Percentiles rank a stretch among this genome's conserved stretches.
phyloP scores from a whole-genome alignment of 2,888 invertebrate species.

The Piscicola geometra region DNA sequence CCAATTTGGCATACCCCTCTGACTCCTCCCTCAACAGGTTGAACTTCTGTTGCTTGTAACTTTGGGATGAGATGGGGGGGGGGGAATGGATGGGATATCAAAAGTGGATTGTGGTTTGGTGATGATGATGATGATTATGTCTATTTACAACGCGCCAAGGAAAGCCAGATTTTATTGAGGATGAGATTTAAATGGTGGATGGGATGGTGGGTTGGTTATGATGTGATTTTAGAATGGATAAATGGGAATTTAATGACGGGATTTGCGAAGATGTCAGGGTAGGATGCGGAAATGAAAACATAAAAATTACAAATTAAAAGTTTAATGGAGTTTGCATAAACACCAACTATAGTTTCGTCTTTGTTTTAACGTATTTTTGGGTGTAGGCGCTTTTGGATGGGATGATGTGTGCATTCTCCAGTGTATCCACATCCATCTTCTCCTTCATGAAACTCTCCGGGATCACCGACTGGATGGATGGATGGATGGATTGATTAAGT shows the following conservation, averaged over 20 bases:
- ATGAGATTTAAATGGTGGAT: background rate
- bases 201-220: too few relatives aligned
- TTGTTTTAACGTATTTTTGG: constrained; percentile 86
- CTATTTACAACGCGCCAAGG: too few relatives aligned
- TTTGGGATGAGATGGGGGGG: constrained; percentile 52
- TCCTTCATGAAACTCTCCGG: constrained; percentile 83
- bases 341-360: constrained; percentile 94
- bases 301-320: too few relatives aligned
- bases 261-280: too few relatives aligned
- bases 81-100: too few relatives aligned
- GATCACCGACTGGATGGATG: constrained; percentile 52
- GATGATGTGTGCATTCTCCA: constrained; percentile 83
- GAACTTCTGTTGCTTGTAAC: constrained; percentile 98
- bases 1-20: constrained; percentile 95
- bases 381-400: constrained; percentile 66
- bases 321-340: too few relatives aligned
- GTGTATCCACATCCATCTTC: constrained; percentile 83
- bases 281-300: too few relatives aligned
- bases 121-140: too few relatives aligned
- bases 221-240: background rate
- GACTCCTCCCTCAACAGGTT: constrained; percentile 97
- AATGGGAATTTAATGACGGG: too few relatives aligned
- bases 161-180: background rate
- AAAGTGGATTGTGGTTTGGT: too few relatives aligned
- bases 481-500: too few relatives aligned